Evolutionary conservation across 2,797 vertebrate species (phyloP), one percentile per base, ranked within the genome.

Genomic region (Enteromius trimaculatus): DNA sequence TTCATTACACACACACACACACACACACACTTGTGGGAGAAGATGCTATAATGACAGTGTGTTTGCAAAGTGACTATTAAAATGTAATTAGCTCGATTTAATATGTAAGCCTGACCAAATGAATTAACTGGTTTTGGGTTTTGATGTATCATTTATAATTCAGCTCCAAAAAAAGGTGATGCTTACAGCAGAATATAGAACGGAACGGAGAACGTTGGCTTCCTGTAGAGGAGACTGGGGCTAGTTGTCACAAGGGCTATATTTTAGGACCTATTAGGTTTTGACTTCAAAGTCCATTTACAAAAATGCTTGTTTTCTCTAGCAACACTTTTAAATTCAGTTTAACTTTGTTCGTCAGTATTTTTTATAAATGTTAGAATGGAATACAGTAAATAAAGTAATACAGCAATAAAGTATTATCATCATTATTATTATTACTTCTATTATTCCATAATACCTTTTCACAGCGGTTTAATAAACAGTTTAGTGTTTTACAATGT

Each of bases 1-100:
- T 49, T 86, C 79, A 84, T 74, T 13, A 26, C 53, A 53, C 79
- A 23, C 72, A 37, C 51, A 39, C 4, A n/a, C 26, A 66, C 74
- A 83, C 9, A 80, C 13, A 60, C 21, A 62, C 68, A 60, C 82
- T 42, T 5, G 19, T 34, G 42, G 26, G 62, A 66, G 62, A 68
- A 42, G 51, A 81, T 60, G 37, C 23, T 34, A 69, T 72, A 81
- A 72, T 29, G 37, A 23, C 21, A 19, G 78, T 9, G 78, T 69
- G 78, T 69, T 80, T 29, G n/a, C 78, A 80, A 70, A 81, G 68
- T 47, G 55, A 11, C 23, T 58, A 64, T 64, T 51, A 49, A 49
- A 74, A 14, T 26, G 17, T 53, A 19, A 53, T 82, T 51, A 75
- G 51, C 66, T 29, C 7, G 16, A 42, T 34, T 81, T 23, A 81